These are phyloP conservation scores for Hyperopisus bebe DNA, from an alignment of 2,113 vertebrate species.

Conservation along the genomic window DNA sequence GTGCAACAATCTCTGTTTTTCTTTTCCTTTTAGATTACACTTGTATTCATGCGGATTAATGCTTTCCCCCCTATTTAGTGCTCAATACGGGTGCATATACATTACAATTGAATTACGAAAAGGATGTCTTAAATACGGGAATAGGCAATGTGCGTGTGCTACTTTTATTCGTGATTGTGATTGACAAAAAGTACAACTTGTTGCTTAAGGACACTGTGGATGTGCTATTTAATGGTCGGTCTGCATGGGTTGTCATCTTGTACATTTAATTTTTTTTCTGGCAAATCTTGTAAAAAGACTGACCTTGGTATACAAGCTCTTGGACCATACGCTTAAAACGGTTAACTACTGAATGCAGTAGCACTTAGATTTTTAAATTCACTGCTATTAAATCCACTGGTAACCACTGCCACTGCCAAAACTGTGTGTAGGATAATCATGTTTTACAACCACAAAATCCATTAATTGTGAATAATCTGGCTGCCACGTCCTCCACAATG, in stretches of 20 bases:
- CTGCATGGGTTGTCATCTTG: neutral
- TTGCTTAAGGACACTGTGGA: neutral
- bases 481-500: neutral
- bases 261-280: neutral
- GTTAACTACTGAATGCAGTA: neutral
- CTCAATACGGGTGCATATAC: neutral
- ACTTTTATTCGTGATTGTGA: neutral
- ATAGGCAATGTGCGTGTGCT: neutral
- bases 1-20: neutral
- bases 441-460: neutral
- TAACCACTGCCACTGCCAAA: neutral
- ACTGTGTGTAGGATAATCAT: neutral
- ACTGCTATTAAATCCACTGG: neutral
- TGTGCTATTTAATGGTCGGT: neutral
- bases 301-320: neutral
- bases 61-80: neutral
- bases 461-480: neutral
- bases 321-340: neutral
- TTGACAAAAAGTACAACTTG: neutral
- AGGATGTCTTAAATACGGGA: neutral
- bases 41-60: neutral
- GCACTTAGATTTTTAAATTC: neutral
- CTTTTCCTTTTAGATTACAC: neutral
- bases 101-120: neutral
- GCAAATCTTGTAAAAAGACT: neutral